Conservation (phyloP, 2,888 invertebrate genomes). For the Lycophotia porphyrea region DNA sequence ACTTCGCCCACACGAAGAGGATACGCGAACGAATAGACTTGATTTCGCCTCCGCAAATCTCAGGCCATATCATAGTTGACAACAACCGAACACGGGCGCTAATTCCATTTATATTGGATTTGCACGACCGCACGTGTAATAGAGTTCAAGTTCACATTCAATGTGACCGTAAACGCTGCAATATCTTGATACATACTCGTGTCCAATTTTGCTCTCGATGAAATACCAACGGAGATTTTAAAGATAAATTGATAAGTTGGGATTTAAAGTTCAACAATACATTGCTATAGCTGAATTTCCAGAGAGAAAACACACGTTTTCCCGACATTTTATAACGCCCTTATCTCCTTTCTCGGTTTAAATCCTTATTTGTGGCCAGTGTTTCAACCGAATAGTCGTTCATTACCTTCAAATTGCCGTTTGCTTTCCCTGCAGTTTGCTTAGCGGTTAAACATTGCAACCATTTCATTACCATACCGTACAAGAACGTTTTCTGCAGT, state of each 20-base stretch:
- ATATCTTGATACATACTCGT: slow-evolving; percentile 41
- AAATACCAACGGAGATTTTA: slow-evolving; percentile 26
- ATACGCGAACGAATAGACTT: slow-evolving; percentile 56
- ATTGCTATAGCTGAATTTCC: slow-evolving; percentile 3
- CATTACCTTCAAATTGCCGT: slow-evolving; percentile 59
- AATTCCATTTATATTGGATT: slow-evolving; percentile 71
- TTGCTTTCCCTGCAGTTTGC: slow-evolving; percentile 54
- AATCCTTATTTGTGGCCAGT: slow-evolving; percentile 55
- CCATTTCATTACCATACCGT: slow-evolving; percentile 71
- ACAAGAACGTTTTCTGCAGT: slow-evolving; percentile 68
- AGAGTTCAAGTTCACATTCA: slow-evolving; percentile 53
- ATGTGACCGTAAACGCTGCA: slow-evolving; percentile 53
- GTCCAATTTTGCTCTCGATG: slow-evolving; percentile 35
- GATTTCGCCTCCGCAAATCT: slow-evolving; percentile 68
- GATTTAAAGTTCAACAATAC: slow-evolving; percentile 10
- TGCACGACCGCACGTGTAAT: slow-evolving; percentile 66
- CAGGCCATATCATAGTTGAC: slow-evolving; percentile 66
- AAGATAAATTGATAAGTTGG: slow-evolving; percentile 13
- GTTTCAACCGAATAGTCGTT: slow-evolving; percentile 44
- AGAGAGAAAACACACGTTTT: not conserved
- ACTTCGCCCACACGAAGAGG: slow-evolving; percentile 66
- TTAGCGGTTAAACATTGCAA: slow-evolving; percentile 64
- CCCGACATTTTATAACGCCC: slow-evolving; percentile 11
- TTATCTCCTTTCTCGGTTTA: slow-evolving; percentile 24
- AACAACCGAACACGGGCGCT: slow-evolving; percentile 60